These are phyloP conservation scores for Thermophis baileyi DNA, from an alignment of 2,113 vertebrate genomes.

Conservation along the genomic window DNA sequence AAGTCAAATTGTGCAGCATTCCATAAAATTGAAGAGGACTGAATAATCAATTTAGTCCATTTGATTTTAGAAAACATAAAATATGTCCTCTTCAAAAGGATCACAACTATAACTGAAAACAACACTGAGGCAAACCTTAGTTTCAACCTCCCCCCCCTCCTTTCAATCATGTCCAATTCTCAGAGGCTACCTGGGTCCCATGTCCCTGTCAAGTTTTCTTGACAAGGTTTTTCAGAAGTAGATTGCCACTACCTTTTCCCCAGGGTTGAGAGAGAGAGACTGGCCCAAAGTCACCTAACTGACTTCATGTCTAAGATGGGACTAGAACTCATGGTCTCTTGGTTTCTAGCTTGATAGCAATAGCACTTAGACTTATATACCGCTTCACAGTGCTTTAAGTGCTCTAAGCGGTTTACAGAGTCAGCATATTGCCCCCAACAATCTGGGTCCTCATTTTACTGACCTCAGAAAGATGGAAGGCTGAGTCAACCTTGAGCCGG, in stretches of 20 bases:
- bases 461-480: too few species aligned
- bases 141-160: neutral
- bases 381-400: too few species aligned
- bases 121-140: neutral
- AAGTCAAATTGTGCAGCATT: neutral
- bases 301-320: too few species aligned
- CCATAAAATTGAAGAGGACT: neutral
- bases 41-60: neutral
- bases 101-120: neutral
- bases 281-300: too few species aligned
- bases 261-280: neutral
- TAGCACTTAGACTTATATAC: too few species aligned
- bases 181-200: neutral
- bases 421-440: too few species aligned
- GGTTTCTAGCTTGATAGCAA: too few species aligned
- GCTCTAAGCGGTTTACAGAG: too few species aligned
- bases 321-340: too few species aligned
- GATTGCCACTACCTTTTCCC: neutral
- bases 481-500: too few species aligned
- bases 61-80: neutral
- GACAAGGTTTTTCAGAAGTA: neutral
- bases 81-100: neutral
- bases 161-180: neutral
- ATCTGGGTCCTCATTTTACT: too few species aligned
- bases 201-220: neutral